Conservation (phyloP, 2,113 vertebrate genomes). For the Candoia aspera region DNA sequence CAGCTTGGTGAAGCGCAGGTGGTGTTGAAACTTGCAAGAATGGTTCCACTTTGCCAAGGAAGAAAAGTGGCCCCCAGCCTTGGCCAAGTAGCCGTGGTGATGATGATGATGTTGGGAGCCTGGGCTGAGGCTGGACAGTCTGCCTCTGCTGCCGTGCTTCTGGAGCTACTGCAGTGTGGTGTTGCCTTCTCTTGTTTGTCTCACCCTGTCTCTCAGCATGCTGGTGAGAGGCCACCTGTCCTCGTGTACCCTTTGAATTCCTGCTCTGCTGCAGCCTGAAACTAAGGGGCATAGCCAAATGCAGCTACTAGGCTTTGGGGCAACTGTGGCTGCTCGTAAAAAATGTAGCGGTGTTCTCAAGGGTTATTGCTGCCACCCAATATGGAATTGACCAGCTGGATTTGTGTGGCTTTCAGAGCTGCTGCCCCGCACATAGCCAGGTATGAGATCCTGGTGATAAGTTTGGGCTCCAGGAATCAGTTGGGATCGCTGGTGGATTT, state of each 20-base stretch:
- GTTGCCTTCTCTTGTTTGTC: neutral
- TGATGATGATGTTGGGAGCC: neutral
- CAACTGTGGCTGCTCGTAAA: neutral
- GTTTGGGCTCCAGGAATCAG: neutral
- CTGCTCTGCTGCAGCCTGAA: neutral
- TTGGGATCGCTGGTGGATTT: neutral
- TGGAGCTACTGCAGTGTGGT: too few species aligned
- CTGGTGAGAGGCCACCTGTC: neutral
- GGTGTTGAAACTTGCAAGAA: neutral
- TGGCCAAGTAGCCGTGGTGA: too few species aligned
- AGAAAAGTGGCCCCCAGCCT: neutral
- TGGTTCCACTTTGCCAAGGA: neutral
- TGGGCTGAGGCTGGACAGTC: neutral
- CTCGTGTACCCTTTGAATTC: neutral
- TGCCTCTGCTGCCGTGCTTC: neutral
- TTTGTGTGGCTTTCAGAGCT: neutral
- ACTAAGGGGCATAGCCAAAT: neutral
- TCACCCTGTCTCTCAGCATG: neutral
- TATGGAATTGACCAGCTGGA: neutral
- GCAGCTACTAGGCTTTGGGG: neutral
- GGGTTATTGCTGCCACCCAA: neutral
- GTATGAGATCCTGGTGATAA: neutral
- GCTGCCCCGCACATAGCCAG: neutral
- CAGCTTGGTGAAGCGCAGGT: neutral
- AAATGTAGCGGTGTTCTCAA: conserved; percentile 1